Conservation (phyloP, 2,113 vertebrate genomes). For the Panthera uncia region DNA sequence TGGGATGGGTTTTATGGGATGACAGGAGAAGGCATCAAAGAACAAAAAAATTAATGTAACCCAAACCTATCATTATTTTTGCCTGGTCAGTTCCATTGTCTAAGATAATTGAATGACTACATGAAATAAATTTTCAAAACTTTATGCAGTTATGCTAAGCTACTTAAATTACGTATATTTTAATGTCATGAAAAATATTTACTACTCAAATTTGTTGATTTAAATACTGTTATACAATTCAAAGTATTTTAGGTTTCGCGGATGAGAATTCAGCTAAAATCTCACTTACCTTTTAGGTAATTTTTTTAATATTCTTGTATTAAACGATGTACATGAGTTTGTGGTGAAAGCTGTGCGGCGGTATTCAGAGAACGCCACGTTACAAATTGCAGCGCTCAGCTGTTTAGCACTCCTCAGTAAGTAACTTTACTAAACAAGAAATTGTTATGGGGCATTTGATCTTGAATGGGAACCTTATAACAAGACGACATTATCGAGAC, state of each 20-base stretch:
- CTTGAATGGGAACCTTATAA: neutral
- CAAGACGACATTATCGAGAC: neutral
- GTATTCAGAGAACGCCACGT: conserved; percentile 87
- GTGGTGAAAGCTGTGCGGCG: conserved; percentile 87
- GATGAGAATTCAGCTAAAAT: conserved; percentile 22
- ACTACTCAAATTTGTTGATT: neutral
- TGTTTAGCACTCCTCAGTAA: conserved; percentile 95
- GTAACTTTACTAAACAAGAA: conserved; percentile 67
- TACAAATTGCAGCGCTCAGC: conserved; percentile 91
- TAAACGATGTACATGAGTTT: conserved; percentile 91
- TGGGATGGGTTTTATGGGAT: neutral
- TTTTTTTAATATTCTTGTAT: conserved; percentile 95
- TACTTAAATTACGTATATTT: conserved; percentile 4
- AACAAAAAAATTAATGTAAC: neutral
- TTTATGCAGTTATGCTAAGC: neutral
- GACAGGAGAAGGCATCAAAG: neutral
- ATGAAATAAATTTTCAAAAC: neutral
- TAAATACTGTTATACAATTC: neutral
- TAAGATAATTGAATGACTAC: neutral
- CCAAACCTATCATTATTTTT: neutral
- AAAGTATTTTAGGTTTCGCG: neutral
- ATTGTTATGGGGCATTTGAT: neutral
- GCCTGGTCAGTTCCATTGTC: neutral
- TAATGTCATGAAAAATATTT: neutral
- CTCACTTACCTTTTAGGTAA: conserved; percentile 87